These are phyloP conservation scores for Apis florea DNA, from an alignment of 1,140 invertebrate genomes.

Conservation along the genomic window DNA sequence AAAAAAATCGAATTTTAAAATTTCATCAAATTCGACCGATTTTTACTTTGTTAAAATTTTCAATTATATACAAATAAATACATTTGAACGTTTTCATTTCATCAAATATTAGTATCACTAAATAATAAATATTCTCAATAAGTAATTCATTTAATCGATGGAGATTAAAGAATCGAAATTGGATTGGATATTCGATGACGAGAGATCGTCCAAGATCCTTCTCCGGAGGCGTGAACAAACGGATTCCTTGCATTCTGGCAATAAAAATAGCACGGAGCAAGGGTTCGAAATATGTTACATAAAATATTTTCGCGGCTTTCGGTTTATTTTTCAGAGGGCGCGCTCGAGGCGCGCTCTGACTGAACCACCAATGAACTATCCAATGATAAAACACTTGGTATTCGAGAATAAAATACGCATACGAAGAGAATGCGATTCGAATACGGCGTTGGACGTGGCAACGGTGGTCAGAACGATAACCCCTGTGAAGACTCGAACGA, in stretches of 20 bases:
- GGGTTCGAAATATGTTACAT: not conserved
- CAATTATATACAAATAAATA: not conserved
- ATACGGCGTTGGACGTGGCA: constrained; percentile 62
- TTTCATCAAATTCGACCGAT: not conserved
- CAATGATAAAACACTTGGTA: constrained; percentile 16
- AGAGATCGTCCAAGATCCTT: not conserved
- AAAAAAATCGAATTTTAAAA: not conserved
- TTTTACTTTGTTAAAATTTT: not conserved
- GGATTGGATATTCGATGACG: not conserved
- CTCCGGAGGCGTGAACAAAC: not conserved
- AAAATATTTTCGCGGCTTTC: not conserved
- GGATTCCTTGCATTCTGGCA: not conserved
- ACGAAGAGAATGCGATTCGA: constrained; percentile 32
- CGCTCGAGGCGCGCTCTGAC: no score
- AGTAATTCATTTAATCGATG: not conserved
- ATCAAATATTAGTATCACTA: no score
- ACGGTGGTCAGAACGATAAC: constrained; percentile 71
- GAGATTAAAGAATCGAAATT: not conserved
- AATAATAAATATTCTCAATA: no score
- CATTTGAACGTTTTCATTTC: not conserved
- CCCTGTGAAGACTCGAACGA: constrained; percentile 67
- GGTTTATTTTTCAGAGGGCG: not conserved
- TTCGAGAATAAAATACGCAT: constrained; percentile 42
- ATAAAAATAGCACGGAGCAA: not conserved
- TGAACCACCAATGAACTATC: constrained; percentile 1